Evolutionary conservation across 2,797 vertebrate species (phyloP), one percentile per base, ranked within the genome.

Genomic region (Columba guinea): DNA sequence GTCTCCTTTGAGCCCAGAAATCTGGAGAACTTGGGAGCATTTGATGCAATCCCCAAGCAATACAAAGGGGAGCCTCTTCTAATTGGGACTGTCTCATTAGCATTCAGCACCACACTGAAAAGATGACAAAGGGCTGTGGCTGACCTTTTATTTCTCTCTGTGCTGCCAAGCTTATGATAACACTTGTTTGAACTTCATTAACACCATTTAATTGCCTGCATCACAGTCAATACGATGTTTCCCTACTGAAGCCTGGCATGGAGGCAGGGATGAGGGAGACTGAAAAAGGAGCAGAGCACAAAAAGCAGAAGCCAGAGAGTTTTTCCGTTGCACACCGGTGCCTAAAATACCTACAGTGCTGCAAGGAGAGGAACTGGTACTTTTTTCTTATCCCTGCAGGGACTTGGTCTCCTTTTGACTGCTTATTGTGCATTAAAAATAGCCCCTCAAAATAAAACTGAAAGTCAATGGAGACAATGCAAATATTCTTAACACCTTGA

Each of bases 101-200:
- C 69, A 97, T 94, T 89, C 78, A 62, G 18, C 78, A 30, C 82
- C 68, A 53, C 19, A 39, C 68, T 52, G 44, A 87, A 96, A 96
- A 95, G 90, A 91, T 88, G 95, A 96, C 93, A 84, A 85, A 87
- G 85, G 84, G 81, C 71, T 67, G 74, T 52, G 71, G 87, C 89
- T 96, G 94, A 97, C 97, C 96, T 97, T 97, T 95, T 93, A 89
- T 96, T 97, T 95, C 92, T 92, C 62, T 30, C 95, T 46, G n/a
- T 39, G 87, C 78, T 96, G 87, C 94, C 96, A 95, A 87, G 91
- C 88, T 95, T 77, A 82, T 93, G 95, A 96, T 96, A 96, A 94
- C 89, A 94, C 93, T 96, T 92, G 95, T 95, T 94, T 95, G 96
- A 96, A 97, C 97, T 97, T 97, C 94, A 96, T 96, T 96, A 96